These are phyloP conservation scores for Omphaloscelis lunosa DNA, from an alignment of 2,888 invertebrate species.

Conservation along the genomic window DNA sequence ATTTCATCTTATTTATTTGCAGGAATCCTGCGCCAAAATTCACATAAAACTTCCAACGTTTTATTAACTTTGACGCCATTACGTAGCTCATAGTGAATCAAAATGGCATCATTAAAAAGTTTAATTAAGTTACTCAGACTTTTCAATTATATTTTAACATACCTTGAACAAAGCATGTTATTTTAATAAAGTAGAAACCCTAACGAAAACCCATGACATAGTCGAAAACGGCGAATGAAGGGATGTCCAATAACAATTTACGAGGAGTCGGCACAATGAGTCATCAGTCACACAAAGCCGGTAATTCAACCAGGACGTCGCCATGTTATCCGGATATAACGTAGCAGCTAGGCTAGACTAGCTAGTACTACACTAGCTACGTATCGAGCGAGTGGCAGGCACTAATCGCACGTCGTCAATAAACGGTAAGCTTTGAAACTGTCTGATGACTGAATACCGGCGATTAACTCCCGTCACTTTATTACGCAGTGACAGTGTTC, in stretches of 20 bases:
- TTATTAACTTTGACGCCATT: constrained; percentile 51
- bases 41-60: constrained; percentile 39
- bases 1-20: constrained; percentile 4
- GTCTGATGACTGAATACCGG: constrained; percentile 47
- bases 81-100: constrained; percentile 39
- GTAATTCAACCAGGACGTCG: constrained; percentile 75
- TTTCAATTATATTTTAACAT: constrained; percentile 50
- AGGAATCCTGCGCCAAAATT: constrained; percentile 21
- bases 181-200: constrained; percentile 18
- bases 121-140: constrained; percentile 49
- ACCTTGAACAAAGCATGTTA: constrained; percentile 15
- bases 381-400: constrained; percentile 58
- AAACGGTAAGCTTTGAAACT: constrained; percentile 62
- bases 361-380: constrained; percentile 53
- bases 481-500: constrained; percentile 22
- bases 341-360: constrained; percentile 39
- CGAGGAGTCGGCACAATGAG: constrained; percentile 73
- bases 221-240: constrained; percentile 46
- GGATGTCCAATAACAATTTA: constrained; percentile 75
- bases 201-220: constrained; percentile 11
- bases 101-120: constrained; percentile 53
- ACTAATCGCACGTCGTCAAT: constrained; percentile 60
- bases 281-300: constrained; percentile 79
- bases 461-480: constrained; percentile 30
- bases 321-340: constrained; percentile 75